phyloP scores from a whole-genome alignment of 1,140 invertebrate genomes.

The Ceratina japonica region DNA sequence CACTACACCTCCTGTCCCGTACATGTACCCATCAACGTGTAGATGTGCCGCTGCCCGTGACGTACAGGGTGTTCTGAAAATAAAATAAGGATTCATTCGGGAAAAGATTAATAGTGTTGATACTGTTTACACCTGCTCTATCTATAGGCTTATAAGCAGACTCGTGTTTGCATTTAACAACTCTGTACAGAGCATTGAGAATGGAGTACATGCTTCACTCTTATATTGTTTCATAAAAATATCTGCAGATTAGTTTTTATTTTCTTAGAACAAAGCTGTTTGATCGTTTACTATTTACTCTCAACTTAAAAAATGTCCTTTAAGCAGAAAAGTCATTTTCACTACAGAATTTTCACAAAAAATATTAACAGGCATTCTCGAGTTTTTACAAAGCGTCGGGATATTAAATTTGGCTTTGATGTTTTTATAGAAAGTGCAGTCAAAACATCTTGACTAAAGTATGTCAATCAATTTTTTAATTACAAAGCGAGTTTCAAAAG shows the following conservation, averaged over 20 bases:
- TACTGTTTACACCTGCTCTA: not conserved
- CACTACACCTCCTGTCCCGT: constrained; percentile 43
- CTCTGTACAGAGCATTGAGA: not conserved
- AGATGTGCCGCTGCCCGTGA: not conserved
- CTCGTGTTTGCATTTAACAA: not conserved
- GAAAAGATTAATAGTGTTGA: not conserved
- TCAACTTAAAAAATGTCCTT: no score
- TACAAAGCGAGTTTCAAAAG: constrained; percentile 11
- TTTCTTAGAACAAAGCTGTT: no score
- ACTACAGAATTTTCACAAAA: not conserved
- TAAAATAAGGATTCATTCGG: not conserved
- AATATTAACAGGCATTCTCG: not conserved
- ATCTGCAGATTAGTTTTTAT: no score
- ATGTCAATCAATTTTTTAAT: constrained; percentile 28
- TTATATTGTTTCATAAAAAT: no score
- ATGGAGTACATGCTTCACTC: no score
- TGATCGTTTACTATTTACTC: no score
- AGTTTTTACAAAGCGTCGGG: not conserved
- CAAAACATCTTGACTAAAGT: not conserved
- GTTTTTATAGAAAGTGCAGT: not conserved
- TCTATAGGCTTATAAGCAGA: not conserved
- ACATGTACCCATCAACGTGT: constrained; percentile 16
- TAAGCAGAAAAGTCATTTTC: no score
- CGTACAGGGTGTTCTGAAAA: constrained; percentile 29
- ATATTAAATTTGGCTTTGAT: constrained; percentile 16